Evolutionary conservation across 2,888 invertebrate species (phyloP).

Genomic region (Allygus modestus): DNA sequence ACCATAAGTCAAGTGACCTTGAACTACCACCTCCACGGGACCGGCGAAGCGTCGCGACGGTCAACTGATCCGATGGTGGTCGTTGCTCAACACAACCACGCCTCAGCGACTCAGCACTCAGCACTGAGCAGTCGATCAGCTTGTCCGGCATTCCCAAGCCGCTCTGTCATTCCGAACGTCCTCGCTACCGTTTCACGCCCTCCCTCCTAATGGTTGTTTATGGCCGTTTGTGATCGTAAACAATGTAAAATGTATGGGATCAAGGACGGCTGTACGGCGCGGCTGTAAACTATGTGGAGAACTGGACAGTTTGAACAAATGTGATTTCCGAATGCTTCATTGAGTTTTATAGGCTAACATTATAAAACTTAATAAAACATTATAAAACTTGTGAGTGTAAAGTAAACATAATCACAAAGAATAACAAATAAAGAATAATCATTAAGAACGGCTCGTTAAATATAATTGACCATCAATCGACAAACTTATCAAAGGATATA

Average conservation of each 20-base stretch:
- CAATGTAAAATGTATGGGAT: background rate
- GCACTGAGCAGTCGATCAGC: slow-evolving; percentile 6
- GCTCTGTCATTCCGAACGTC: background rate
- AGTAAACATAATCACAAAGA: too few relatives aligned
- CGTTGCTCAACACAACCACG: slow-evolving; percentile 6
- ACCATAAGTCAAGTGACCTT: background rate
- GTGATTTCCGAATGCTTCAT: too few relatives aligned
- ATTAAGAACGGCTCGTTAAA: too few relatives aligned
- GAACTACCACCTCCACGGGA: background rate
- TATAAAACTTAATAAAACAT: too few relatives aligned
- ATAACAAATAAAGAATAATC: too few relatives aligned
- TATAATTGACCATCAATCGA: too few relatives aligned
- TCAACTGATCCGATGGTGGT: background rate
- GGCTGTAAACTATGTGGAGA: background rate
- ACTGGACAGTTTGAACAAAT: background rate
- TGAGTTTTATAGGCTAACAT: too few relatives aligned
- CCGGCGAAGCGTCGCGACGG: too few relatives aligned
- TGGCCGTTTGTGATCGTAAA: slow-evolving; percentile 1
- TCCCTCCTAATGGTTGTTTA: slow-evolving; percentile 32
- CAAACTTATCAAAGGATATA: too few relatives aligned
- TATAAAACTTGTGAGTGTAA: too few relatives aligned
- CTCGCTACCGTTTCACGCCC: slow-evolving; percentile 33
- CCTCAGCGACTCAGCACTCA: background rate
- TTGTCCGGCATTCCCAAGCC: background rate
- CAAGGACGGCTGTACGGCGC: background rate